phyloP scores from a whole-genome alignment of 1,140 invertebrate species.

The Drosophila triauraria region DNA sequence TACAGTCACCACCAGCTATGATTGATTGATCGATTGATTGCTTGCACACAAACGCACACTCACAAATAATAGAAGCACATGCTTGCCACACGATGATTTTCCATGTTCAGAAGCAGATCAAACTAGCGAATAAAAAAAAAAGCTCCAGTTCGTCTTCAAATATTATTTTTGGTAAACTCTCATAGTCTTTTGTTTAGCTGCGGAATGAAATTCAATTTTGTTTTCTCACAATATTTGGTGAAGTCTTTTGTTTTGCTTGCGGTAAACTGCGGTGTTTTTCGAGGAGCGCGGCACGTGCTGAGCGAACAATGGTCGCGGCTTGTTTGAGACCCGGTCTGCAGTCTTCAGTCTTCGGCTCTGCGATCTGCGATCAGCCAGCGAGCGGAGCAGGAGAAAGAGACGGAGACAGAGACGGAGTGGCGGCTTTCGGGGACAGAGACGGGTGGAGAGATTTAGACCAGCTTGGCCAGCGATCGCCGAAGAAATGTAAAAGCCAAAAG shows the following conservation, averaged over 20 bases:
- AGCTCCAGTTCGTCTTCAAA: not conserved
- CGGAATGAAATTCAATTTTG: not conserved
- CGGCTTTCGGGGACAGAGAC: constrained; percentile 17
- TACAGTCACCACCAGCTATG: not conserved
- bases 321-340: constrained; percentile 57
- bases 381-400: constrained; percentile 23
- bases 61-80: constrained; percentile 10
- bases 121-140: not conserved
- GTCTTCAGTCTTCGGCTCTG: constrained; percentile 7
- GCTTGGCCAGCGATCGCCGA: constrained; percentile 68
- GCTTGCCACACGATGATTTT: not conserved
- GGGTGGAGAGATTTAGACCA: constrained; percentile 16
- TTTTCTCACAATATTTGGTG: constrained; percentile 18
- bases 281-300: constrained; percentile 66
- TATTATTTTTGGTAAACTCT: not conserved
- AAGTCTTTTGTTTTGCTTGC: constrained; percentile 39
- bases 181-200: not conserved
- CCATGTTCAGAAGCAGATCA: constrained; percentile 13
- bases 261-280: constrained; percentile 20
- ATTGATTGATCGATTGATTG: constrained; percentile 5
- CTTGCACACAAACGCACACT: constrained; percentile 13
- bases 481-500: constrained; percentile 72
- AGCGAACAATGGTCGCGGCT: constrained; percentile 76
- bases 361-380: constrained; percentile 7
- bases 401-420: constrained; percentile 18